Percentiles rank a stretch among this genome's conserved stretches.
Conservation (phyloP, 2,113 vertebrate genomes). For the Callorhinus ursinus region DNA sequence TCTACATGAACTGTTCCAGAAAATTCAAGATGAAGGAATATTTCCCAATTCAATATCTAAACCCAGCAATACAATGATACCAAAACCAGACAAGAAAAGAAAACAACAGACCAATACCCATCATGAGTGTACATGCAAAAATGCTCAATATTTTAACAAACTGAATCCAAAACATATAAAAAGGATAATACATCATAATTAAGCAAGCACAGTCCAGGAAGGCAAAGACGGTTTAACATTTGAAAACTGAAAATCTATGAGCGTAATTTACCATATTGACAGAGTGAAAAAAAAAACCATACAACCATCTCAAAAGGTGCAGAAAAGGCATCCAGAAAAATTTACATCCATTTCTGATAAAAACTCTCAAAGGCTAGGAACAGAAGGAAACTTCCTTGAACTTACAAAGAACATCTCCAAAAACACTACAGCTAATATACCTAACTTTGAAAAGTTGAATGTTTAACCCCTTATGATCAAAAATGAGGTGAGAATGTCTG, state of each 20-base stretch:
- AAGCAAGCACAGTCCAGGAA: not conserved
- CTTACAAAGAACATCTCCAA: not conserved
- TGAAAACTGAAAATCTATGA: not conserved
- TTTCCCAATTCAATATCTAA: not conserved
- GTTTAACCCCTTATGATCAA: not conserved
- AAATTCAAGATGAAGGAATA: not conserved
- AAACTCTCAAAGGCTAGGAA: not conserved
- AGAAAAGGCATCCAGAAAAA: not conserved
- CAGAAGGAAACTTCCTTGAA: not conserved
- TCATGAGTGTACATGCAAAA: not conserved
- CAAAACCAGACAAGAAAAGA: not conserved
- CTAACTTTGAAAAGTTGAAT: not conserved
- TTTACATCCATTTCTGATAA: not conserved
- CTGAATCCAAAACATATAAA: not conserved
- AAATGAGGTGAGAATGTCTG: not conserved
- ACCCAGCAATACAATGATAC: not conserved
- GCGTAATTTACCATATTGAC: not conserved
- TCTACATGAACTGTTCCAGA: not conserved
- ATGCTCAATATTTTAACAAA: not conserved
- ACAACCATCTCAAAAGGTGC: not conserved
- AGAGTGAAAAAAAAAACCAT: not conserved
- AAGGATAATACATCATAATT: not conserved
- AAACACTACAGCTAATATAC: not conserved
- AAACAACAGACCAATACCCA: not conserved
- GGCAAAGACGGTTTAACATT: not conserved